phyloP scores from a whole-genome alignment of 2,113 vertebrate species.

The Poecile atricapillus region DNA sequence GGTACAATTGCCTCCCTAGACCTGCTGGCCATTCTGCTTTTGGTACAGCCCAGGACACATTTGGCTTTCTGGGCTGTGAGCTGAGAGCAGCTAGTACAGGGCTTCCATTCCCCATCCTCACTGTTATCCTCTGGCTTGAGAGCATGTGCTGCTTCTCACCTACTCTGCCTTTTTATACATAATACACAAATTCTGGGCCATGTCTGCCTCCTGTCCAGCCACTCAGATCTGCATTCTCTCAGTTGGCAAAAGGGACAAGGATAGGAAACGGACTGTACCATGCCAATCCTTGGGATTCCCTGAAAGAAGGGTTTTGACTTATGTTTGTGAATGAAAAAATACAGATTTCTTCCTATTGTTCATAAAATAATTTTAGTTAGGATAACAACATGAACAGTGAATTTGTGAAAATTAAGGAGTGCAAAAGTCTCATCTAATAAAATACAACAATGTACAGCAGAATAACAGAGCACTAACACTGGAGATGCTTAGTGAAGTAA shows the following conservation, averaged over 20 bases:
- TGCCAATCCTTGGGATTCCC: not conserved
- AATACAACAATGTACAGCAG: not conserved
- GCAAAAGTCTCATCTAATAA: not conserved
- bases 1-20: rapidly evolving
- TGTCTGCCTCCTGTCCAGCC: not conserved
- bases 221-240: not conserved
- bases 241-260: not conserved
- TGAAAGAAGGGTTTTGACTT: not conserved
- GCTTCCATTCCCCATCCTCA: not conserved
- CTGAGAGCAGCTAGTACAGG: not conserved
- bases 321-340: not conserved
- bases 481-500: not conserved
- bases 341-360: not conserved
- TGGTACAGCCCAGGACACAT: too few species aligned
- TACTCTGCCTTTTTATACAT: not conserved
- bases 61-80: not conserved
- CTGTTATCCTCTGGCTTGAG: not conserved
- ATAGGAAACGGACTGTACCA: not conserved
- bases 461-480: not conserved
- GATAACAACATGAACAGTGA: not conserved
- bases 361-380: not conserved
- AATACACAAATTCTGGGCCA: not conserved
- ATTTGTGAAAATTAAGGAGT: not conserved
- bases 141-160: not conserved
- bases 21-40: not conserved